phyloP scores from a whole-genome alignment of 2,113 vertebrate species.

The Pluvialis apricaria region DNA sequence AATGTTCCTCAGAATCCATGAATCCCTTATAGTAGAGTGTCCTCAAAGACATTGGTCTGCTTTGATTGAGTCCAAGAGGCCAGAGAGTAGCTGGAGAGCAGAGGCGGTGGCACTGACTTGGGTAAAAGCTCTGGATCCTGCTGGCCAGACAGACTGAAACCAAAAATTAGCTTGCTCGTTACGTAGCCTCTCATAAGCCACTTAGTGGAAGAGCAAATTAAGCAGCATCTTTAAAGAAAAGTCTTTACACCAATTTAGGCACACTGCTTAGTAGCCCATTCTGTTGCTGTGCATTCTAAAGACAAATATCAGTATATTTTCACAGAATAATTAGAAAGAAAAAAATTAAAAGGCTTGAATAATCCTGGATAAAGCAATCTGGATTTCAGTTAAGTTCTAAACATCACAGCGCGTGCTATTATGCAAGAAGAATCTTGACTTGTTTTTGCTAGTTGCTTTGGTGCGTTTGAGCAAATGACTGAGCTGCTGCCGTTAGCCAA shows the following conservation, averaged over 20 bases:
- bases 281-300: not conserved
- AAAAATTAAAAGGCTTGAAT: not conserved
- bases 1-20: not conserved
- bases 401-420: not conserved
- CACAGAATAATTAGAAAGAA: not conserved
- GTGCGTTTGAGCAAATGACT: not conserved
- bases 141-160: not conserved
- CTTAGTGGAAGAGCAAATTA: not conserved
- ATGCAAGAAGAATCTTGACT: not conserved
- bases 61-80: not conserved
- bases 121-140: not conserved
- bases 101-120: not conserved
- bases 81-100: not conserved
- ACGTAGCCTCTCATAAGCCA: not conserved
- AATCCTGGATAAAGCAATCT: not conserved
- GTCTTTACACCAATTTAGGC: not conserved
- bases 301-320: not conserved
- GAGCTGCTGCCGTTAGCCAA: conserved; percentile 14
- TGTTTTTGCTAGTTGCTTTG: not conserved
- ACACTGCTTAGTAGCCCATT: not conserved
- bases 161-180: not conserved
- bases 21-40: not conserved
- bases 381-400: not conserved
- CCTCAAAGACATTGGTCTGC: not conserved
- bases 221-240: not conserved